phyloP scores from a whole-genome alignment of 2,113 vertebrate species.

The Drymodes brunneopygia region DNA sequence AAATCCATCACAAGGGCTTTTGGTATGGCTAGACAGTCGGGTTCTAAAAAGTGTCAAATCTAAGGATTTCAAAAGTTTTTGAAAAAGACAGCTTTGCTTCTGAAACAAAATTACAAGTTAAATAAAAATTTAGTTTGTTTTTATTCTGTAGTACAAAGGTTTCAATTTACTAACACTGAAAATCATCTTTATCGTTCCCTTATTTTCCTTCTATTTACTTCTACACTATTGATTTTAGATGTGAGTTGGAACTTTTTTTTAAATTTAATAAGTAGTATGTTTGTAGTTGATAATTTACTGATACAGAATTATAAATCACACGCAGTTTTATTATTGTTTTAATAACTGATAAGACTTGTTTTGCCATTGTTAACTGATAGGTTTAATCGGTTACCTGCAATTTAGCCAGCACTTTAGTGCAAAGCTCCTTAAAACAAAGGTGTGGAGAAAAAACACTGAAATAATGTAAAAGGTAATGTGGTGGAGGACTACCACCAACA shows the following conservation, averaged over 20 bases:
- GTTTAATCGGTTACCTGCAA: neutral
- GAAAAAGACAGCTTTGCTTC: neutral
- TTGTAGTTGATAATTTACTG: neutral
- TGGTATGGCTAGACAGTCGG: neutral
- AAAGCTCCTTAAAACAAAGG: neutral
- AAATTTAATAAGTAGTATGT: neutral
- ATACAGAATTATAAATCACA: neutral
- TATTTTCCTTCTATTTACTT: neutral
- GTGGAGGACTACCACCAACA: neutral
- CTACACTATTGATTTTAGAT: neutral
- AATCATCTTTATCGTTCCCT: neutral
- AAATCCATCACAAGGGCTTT: neutral
- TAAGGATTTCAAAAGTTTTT: neutral
- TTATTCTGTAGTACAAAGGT: neutral
- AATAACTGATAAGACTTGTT: neutral
- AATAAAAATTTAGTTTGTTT: neutral
- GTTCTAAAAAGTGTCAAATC: neutral
- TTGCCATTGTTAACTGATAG: neutral
- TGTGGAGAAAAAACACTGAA: neutral
- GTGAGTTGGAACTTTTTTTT: neutral
- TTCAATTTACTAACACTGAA: neutral
- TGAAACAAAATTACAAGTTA: neutral
- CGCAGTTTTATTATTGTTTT: neutral
- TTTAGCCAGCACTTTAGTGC: neutral
- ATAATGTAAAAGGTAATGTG: neutral